Conservation (phyloP, 2,113 vertebrate genomes). For the Tamias sibiricus region DNA sequence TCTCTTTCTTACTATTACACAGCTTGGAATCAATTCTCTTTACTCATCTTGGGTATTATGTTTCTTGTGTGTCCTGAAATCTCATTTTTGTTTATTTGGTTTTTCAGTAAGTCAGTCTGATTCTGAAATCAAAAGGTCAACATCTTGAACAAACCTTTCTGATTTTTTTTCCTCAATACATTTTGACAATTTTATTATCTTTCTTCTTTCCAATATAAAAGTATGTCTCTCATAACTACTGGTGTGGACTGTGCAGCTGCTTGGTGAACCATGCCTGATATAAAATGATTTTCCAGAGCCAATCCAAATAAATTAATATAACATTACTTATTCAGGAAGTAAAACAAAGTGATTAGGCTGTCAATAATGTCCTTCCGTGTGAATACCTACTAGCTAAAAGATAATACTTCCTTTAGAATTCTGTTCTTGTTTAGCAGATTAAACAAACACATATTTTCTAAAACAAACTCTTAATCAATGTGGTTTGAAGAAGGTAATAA, state of each 20-base stretch:
- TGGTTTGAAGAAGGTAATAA: constrained; percentile 33
- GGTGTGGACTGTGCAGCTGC: not conserved
- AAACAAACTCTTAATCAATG: not conserved
- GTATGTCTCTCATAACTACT: not conserved
- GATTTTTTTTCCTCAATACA: constrained; percentile 2
- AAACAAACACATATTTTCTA: constrained; percentile 2
- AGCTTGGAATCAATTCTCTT: constrained; percentile 64
- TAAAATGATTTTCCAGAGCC: constrained; percentile 49
- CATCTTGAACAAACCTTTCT: constrained; percentile 61
- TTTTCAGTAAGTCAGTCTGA: constrained; percentile 46
- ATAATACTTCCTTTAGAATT: not conserved
- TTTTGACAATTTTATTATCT: constrained; percentile 79
- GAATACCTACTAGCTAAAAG: not conserved
- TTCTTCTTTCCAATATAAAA: constrained; percentile 78
- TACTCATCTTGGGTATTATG: constrained; percentile 2
- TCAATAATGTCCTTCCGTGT: not conserved
- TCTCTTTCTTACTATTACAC: not conserved
- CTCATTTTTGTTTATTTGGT: constrained; percentile 32
- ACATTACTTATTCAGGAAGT: constrained; percentile 8
- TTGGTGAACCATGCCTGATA: constrained; percentile 56
- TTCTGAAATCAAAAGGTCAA: constrained; percentile 74
- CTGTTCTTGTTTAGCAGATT: not conserved
- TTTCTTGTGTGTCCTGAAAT: constrained; percentile 67
- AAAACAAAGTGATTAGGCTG: constrained; percentile 16
- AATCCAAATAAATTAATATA: constrained; percentile 47